Conservation (phyloP, 2,888 invertebrate genomes). For the Malacosoma neustria region DNA sequence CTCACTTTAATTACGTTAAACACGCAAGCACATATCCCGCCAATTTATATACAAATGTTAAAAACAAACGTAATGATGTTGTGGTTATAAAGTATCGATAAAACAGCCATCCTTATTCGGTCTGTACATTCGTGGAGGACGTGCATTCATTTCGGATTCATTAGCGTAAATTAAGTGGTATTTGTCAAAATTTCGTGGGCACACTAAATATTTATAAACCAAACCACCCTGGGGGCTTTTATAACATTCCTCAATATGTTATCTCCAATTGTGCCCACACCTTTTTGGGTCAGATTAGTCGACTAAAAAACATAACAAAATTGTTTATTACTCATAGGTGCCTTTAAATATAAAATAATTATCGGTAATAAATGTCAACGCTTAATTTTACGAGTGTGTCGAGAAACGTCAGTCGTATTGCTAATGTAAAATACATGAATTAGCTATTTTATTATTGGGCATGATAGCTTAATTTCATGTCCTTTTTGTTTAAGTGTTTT, state of each 20-base stretch:
- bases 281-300: slow-evolving; percentile 28
- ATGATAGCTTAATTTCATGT: slow-evolving; percentile 57
- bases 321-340: slow-evolving; percentile 36
- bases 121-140: slow-evolving; percentile 42
- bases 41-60: background rate
- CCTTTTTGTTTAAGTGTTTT: slow-evolving; percentile 33
- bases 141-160: slow-evolving; percentile 63
- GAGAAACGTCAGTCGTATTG: slow-evolving; percentile 49
- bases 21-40: no score
- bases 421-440: slow-evolving; percentile 62
- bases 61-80: background rate
- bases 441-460: slow-evolving; percentile 48
- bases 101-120: slow-evolving; percentile 31
- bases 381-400: slow-evolving; percentile 46
- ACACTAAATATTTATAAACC: slow-evolving; percentile 65
- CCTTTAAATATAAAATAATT: slow-evolving; percentile 35
- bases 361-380: slow-evolving; percentile 50
- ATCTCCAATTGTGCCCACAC: slow-evolving; percentile 36
- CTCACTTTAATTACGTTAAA: no score
- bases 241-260: slow-evolving; percentile 43
- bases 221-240: slow-evolving; percentile 38
- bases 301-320: slow-evolving; percentile 27
- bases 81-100: background rate
- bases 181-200: slow-evolving; percentile 63
- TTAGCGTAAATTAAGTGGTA: slow-evolving; percentile 72